These are phyloP conservation scores for Nerophis lumbriciformis DNA, from an alignment of 2,113 vertebrate species.

Conservation along the genomic window DNA sequence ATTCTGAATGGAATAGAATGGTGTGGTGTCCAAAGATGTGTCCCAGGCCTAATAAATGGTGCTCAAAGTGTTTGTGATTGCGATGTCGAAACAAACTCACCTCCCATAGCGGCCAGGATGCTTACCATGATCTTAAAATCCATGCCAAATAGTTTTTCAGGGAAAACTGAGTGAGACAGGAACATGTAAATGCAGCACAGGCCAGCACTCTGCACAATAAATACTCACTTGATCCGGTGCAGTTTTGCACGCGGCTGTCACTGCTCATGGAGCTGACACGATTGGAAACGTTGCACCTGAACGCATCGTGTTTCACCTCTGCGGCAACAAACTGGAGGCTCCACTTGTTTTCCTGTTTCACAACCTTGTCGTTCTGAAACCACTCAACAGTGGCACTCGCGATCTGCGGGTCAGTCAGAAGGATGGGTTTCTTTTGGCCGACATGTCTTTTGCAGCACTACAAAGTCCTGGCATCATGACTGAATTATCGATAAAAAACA, in stretches of 20 bases:
- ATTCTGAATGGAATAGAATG: no score
- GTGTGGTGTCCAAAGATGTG: no score
- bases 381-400: constrained; percentile 7
- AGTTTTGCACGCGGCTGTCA: rapidly evolving
- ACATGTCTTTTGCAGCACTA: no score
- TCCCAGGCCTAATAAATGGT: no score
- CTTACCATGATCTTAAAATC: constrained; percentile 37
- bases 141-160: background rate
- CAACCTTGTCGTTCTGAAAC: rapidly evolving
- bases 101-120: constrained; percentile 41
- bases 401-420: background rate
- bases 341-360: rapidly evolving
- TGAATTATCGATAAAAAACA: no score
- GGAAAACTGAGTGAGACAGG: rapidly evolving
- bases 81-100: background rate
- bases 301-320: rapidly evolving
- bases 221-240: background rate
- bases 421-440: no score
- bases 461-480: no score
- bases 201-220: background rate
- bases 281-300: constrained; percentile 33
- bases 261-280: rapidly evolving
- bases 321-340: rapidly evolving
- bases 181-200: background rate
- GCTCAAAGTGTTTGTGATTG: no score